Base-by-base conservation (phyloP, 1,140 invertebrate species). In the Coelopa frigida region DNA sequence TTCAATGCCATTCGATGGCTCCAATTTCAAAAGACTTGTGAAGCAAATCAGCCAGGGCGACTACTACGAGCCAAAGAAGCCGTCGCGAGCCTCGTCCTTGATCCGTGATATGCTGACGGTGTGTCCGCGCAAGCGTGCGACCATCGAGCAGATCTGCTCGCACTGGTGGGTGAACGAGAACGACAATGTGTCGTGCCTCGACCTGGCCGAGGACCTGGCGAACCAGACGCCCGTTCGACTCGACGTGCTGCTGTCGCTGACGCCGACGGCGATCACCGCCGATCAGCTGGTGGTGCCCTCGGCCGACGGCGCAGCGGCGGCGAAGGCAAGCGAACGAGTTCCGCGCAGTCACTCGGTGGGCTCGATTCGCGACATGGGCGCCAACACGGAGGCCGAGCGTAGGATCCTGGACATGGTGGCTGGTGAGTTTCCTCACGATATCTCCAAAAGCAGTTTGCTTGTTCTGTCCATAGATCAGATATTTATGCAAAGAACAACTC, bases 1-100 rank as follows among this genome's bases (percentile, higher is more conserved):
- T 57, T 92, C 94, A 52, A 99, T 99, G 96, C 96, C 96, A 20
- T 99, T 99, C 70, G 95, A 98, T 74, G 95, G 95, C 40, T 93
- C 91, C 45, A 97, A 98, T 74, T 98, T 98, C 68, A 95, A 95
- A 68, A 79, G 89, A 58, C 79, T 99, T 55, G 92, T 98, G 39
- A 89, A 89, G 71, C 94, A 98, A 73, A 99, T 99, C 59, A 94
- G 93, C 46, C 83, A 88, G 61, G 94, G 94, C 4, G 91, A 95
- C 71, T 99, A 98, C 72, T 97, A 91, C 63, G 94, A 98, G 72
- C 95, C 95, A 11, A 87, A 92, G 55, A 89, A 84, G 58, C 89
- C 89, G 26, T 96, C 95, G 87, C 91, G 85, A 54, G 94, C 94
- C 6, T 96, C 94, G 11, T 84, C 89, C 26, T 76, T 99, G 15